Evolutionary conservation across 2,888 invertebrate genomes (phyloP), one percentile per base, ranked within the genome.

Genomic region (Idaea straminata): DNA sequence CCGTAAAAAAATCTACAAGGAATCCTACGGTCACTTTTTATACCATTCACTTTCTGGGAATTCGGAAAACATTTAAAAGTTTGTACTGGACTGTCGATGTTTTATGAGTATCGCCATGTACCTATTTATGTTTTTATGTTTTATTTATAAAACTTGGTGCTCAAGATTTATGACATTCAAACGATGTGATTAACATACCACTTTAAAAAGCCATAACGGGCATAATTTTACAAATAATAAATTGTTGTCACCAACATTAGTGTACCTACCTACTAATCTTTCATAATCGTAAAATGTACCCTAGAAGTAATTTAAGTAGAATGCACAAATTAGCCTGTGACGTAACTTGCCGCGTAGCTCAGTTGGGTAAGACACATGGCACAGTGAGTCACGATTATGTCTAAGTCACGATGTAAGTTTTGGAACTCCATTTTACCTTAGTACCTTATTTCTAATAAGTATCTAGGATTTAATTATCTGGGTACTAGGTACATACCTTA

Each of bases 51-150:
- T 61, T 68, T 57, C 10, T 58, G 61, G 62, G 65, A 64, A 62
- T 64, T 64, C 61, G n/a, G 63, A 61, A 64, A 62, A 15, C 61
- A 47, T 59, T 65, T 34, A 63, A 63, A 64, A 68, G 68, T 68
- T 68, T 62, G 65, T 68, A 58, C 57, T 36, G 5, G 13, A 47
- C 47, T 47, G 47, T 47, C 47, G 47, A 2, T 47, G 13, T 47
- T 47, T 47, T 47, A 47, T 47, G 47, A 47, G 47, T 47, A 13
- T 47, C 47, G 13, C 47, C 47, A 13, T 47, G 47, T 47, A 47
- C 13, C 13, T 47, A 47, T 47, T 10, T 47, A 36, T 47, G 13
- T 10, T 4, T 47, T 13, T 47, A 13, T 13, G 13, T 13, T 3
- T 13, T 10, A 13, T 38, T 10, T 36, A 36, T 36, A 36, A 10